These are phyloP conservation scores for Sminthurinus aureus DNA, from an alignment of 2,888 invertebrate genomes.

Conservation along the genomic window DNA sequence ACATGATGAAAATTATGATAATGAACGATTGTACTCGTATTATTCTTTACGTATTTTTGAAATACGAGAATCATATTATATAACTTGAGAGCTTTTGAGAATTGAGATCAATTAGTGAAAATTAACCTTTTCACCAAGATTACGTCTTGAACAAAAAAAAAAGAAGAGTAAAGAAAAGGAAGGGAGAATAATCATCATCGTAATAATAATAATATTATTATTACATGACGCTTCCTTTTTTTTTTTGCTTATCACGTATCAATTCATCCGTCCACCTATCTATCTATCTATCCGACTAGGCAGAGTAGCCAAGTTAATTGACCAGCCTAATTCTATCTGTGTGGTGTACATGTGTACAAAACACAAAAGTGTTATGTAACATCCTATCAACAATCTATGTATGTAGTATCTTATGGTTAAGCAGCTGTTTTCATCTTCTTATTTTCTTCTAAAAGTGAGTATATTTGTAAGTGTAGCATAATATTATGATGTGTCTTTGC, in stretches of 20 bases:
- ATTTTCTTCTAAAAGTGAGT: neutral
- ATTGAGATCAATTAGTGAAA: constrained; percentile 47
- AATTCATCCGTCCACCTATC: constrained; percentile 3
- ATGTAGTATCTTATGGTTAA: neutral
- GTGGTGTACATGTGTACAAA: neutral
- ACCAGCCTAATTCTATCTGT: too few relatives aligned
- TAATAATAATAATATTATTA: neutral
- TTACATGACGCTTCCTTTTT: too few relatives aligned
- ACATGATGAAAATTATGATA: too few relatives aligned
- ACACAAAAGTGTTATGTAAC: too few relatives aligned
- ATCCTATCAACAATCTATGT: neutral
- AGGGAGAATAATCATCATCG: too few relatives aligned
- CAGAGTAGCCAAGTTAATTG: too few relatives aligned
- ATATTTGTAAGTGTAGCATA: neutral
- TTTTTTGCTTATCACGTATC: neutral
- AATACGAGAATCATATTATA: neutral
- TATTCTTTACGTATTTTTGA: neutral
- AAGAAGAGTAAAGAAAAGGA: too few relatives aligned
- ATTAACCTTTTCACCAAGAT: constrained; percentile 42
- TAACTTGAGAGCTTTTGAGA: constrained; percentile 3
- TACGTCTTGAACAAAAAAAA: too few relatives aligned
- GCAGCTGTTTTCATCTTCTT: constrained; percentile 3
- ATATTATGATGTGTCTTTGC: neutral
- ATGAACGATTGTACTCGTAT: neutral
- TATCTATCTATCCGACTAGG: neutral